Evolutionary conservation across 2,888 invertebrate species (phyloP), one percentile per base, ranked within the genome.

Genomic region (Scelioninae gen. 1): DNA sequence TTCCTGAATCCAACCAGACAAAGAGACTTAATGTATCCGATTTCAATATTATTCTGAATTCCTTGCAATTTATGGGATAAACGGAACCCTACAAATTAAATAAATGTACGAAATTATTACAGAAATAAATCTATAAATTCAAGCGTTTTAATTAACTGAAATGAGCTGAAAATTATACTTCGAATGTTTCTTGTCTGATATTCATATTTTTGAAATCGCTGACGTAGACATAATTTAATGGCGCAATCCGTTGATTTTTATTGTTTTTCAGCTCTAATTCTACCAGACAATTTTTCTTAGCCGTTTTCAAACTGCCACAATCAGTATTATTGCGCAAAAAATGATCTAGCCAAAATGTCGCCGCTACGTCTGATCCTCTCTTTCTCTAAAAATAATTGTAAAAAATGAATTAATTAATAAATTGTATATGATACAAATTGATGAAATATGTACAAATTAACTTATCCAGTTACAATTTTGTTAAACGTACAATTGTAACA

Each of bases 221-320:
- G 0, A 96, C 95, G 87, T 96, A 95, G 4, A 95, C 92, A 86
- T 94, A 96, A 89, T 96, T 96, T 72, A 93, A 93, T 0, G 96
- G 95, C 3, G 95, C 93, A 0, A 93, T 90, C 43, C 79, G 47
- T 0, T 92, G 89, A 0, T 93, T 93, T 32, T 92, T 89, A 5
- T 85, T 78, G 71, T 94, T 93, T 79, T 91, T 92, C n/a, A 96
- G 89, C 1, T 94, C 92, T 51, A 94, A 89, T 83, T 93, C 91
- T 71, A 93, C 81, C 58, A 94, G 91, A 79, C 93, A 94, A 66
- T 92, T 92, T 40, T 88, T 88, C 51, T 87, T 90, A 7, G 91
- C 91, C 10, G 75, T 81, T 13, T 56, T 40, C 5, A 89, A 60
- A 45, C 79, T 81, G 13, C 93, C 93, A 86, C 93, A 93, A 38